These are phyloP conservation scores for Ennomos erosarius DNA, from an alignment of 2,888 invertebrate species.

Conservation along the genomic window DNA sequence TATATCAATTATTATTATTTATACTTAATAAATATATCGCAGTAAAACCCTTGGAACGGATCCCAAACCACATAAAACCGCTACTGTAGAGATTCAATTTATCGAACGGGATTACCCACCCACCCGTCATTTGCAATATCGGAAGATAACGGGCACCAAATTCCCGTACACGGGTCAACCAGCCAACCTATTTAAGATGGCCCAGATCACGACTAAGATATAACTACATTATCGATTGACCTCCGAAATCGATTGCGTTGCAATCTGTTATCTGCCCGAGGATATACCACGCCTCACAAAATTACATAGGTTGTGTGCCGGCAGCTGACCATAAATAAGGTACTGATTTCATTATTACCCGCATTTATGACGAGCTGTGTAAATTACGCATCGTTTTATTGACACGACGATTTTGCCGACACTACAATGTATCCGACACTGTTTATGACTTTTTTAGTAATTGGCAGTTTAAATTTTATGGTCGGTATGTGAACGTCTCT, in stretches of 20 bases:
- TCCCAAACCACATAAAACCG: not conserved
- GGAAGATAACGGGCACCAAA: conserved; percentile 22
- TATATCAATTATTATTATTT: no score
- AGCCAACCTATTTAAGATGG: conserved; percentile 66
- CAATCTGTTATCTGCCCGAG: conserved; percentile 57
- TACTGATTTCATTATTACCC: conserved; percentile 28
- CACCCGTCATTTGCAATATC: conserved; percentile 12
- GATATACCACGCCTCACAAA: conserved; percentile 60
- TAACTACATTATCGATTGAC: conserved; percentile 65
- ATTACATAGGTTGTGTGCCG: conserved; percentile 55
- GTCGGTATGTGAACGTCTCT: no score
- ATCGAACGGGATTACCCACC: conserved; percentile 20
- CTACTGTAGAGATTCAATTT: not conserved
- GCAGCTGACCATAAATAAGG: conserved; percentile 36
- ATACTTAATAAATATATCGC: not conserved
- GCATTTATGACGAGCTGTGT: conserved; percentile 22
- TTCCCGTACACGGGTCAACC: conserved; percentile 60
- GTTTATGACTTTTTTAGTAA: no score
- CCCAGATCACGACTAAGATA: conserved; percentile 59
- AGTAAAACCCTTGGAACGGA: no score
- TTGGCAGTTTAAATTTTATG: no score
- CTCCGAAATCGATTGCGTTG: conserved; percentile 70
- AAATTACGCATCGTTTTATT: conserved; percentile 23
- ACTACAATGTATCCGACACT: not conserved
- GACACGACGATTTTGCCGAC: conserved; percentile 7